Base-by-base conservation (phyloP, 1,140 invertebrate species). In the Drosophila bocqueti region DNA sequence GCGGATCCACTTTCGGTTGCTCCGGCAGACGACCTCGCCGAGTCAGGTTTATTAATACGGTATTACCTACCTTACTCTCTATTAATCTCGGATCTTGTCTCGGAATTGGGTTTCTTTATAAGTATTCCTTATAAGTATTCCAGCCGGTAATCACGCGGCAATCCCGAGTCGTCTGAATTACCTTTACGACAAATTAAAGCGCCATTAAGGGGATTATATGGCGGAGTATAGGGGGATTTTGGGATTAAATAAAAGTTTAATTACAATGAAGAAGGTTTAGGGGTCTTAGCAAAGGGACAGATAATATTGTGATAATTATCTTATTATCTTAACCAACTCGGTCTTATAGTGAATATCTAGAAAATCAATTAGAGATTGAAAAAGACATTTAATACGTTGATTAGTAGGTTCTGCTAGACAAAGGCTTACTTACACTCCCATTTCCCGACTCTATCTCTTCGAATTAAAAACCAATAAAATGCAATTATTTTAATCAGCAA, bases 111-210 rank as follows among this genome's bases (percentile, higher is more conserved):
- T 42, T 38, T 36, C 36, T 46, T 16, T 60, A n/a, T 26, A 49
- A 49, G 26, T 62, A 36, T 34, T 36, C 29, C 31, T 24, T 55
- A n/a, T 21, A 49, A 49, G 26, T 62, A 52, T 47, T 43, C 47
- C 78, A 81, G 64, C 38, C 31, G 47, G 46, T 71, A 83, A 79
- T 85, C 83, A 85, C 83, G 83, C 74, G 36, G 64, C 63, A 42
- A 67, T 65, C 69, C 75, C 49, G 43, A 68, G 52, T 57, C 15
- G 40, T 13, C 24, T 38, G 46, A 31, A 36, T 76, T 57, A 87
- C 79, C 65, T 76, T 69, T 45, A 47, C 61, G 61, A 79, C 57
- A 29, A 57, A 76, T 76, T 49, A 57, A 58, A 45, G n/a, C 16
- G 52, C 18, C 7, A 50, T 59, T 34, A 36, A 49, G 21, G 3